phyloP scores from a whole-genome alignment of 2,113 vertebrate species.

The Pao palembangensis region DNA sequence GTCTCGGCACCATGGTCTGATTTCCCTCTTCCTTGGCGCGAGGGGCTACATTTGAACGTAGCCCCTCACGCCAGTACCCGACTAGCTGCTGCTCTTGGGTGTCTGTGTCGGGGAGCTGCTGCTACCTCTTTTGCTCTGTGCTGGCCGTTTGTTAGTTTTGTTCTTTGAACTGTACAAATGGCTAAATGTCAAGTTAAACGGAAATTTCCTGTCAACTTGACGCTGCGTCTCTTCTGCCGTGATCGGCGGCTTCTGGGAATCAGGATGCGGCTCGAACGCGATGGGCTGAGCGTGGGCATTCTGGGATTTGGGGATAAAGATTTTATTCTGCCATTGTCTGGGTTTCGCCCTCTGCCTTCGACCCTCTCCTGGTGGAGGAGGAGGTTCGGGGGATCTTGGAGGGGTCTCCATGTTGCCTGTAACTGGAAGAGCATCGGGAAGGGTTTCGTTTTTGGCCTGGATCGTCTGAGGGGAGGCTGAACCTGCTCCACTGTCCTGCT shows the following conservation, averaged over 20 bases:
- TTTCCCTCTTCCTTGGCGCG: too few relatives aligned
- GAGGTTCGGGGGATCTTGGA: neutral
- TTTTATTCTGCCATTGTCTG: neutral
- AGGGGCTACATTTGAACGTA: too few relatives aligned
- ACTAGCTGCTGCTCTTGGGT: constrained; percentile 40
- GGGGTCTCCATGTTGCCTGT: neutral
- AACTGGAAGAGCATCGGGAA: neutral
- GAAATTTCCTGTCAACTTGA: constrained; percentile 13
- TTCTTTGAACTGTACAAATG: constrained; percentile 47
- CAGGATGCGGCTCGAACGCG: constrained; percentile 11
- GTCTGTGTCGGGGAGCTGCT: neutral
- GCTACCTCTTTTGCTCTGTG: constrained; percentile 28
- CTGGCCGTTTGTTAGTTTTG: constrained; percentile 32
- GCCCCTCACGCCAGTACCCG: too few relatives aligned
- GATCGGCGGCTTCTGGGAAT: constrained; percentile 1
- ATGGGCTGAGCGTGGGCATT: neutral
- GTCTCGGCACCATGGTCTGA: too few relatives aligned
- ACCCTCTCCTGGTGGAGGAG: neutral
- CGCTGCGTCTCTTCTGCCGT: neutral
- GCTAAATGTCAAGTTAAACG: constrained; percentile 38
- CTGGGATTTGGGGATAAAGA: constrained; percentile 7
- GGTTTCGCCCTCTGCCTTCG: neutral
- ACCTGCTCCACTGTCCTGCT: neutral
- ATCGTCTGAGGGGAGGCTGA: constrained; percentile 2
- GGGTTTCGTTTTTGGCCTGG: constrained; percentile 3